Evolutionary conservation across 2,113 vertebrate species (phyloP).

Genomic region (Pelecanoides urinatrix): DNA sequence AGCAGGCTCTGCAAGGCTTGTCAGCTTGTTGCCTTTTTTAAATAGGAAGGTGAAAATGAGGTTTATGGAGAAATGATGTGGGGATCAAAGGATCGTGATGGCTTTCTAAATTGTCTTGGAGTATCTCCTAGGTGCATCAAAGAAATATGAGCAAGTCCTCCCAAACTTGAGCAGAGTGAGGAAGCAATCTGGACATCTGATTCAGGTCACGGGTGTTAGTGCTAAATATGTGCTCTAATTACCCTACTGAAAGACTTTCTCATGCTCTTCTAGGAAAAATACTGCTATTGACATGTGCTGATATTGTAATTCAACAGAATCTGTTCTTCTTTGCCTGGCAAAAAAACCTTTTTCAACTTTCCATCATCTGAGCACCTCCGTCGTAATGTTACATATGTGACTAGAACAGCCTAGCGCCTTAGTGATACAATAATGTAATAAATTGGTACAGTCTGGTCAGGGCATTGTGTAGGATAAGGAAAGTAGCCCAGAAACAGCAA

Average conservation of each 20-base stretch:
- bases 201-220: background rate
- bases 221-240: background rate
- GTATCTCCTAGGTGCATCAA: background rate
- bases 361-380: background rate
- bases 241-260: background rate
- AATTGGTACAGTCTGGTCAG: background rate
- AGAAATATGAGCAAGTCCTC: background rate
- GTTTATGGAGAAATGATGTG: background rate
- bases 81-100: background rate
- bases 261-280: background rate
- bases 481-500: background rate
- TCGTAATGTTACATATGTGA: fast-evolving
- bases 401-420: background rate
- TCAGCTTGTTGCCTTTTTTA: background rate
- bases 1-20: background rate
- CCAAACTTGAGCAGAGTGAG: too few relatives aligned
- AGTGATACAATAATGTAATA: background rate
- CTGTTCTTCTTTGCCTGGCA: background rate
- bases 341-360: background rate
- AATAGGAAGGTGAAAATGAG: background rate
- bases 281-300: background rate
- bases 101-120: background rate
- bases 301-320: background rate
- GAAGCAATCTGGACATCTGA: background rate
- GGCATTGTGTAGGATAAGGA: background rate